Evolutionary conservation across 2,888 invertebrate genomes (phyloP), one percentile per base, ranked within the genome.

Genomic region (Scelioninae gen. 2): DNA sequence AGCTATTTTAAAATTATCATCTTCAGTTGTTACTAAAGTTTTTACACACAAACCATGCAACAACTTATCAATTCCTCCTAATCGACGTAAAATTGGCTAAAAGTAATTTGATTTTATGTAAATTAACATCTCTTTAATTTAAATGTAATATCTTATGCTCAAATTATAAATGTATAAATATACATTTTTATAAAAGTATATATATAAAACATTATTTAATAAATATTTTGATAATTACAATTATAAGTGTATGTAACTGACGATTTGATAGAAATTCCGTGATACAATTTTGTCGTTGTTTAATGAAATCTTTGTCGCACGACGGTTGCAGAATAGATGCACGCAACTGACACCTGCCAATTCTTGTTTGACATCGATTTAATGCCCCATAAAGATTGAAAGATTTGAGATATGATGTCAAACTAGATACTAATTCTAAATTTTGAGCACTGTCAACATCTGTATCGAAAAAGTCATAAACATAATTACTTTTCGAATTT

Each of bases 381-480:
- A 95, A 81, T n/a, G 91, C 86, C 2, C 91, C 91, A 76, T 90
- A 89, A 7, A 95, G 86, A 57, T 90, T 91, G 48, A 90, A 86
- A 67, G 87, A 86, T 69, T 89, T 88, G 2, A 87, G 87, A 33
- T 87, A 87, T 10, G 87, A 85, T 9, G 87, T 87, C 60, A 90
- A 81, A 0, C 90, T 89, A 39, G 89, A 88, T 0, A 93, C 91
- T 25, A 94, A 81, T 86, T 94, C 94, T 67, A 97, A 86, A 77
- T 92, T 91, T 65, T 91, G 90, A 9, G 94, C 92, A 39, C 95
- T 95, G n/a, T 91, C 90, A 50, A 93, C 89, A 88, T 97, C 96
- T 96, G 13, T 41, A n/a, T n/a, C n/a, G n/a, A n/a, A n/a, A n/a
- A n/a, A n/a, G n/a, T n/a, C n/a, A n/a, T n/a, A n/a, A n/a, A n/a